A percentile compares a stretch with the other conserved stretches of the same genome.
phyloP scores from a whole-genome alignment of 2,113 vertebrate species.

The Nanorana parkeri region DNA sequence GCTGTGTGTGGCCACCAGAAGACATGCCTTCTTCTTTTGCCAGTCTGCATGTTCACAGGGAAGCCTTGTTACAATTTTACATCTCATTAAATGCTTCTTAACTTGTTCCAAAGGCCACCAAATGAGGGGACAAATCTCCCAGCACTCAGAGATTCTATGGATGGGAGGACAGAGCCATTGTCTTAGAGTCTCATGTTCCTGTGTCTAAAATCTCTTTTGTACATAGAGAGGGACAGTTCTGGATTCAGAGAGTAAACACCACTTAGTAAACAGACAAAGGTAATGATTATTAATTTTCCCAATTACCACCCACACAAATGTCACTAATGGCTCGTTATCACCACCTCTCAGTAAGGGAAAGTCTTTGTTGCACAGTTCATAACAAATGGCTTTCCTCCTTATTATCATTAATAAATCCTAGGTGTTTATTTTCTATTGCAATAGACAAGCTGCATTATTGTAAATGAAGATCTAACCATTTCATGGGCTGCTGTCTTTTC shows the following conservation, averaged over 20 bases:
- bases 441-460: conserved; percentile 29
- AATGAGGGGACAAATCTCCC: conserved; percentile 2
- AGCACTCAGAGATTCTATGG: background rate
- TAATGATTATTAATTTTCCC: conserved; percentile 84
- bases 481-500: background rate
- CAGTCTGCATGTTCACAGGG: too few species aligned
- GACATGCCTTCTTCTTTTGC: too few species aligned
- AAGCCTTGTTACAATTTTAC: too few species aligned
- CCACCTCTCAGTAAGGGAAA: conserved; percentile 75
- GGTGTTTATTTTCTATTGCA: conserved; percentile 67
- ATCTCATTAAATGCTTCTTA: too few species aligned
- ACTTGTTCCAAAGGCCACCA: background rate
- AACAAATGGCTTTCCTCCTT: conserved; percentile 77
- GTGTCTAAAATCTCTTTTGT: conserved; percentile 43
- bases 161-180: conserved; percentile 27
- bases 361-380: conserved; percentile 76
- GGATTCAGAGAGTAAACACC: conserved; percentile 78
- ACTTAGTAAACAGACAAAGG: conserved; percentile 69
- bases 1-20: too few species aligned
- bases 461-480: conserved; percentile 23
- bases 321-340: conserved; percentile 83
- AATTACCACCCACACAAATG: conserved; percentile 80
- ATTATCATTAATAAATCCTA: conserved; percentile 83
- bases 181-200: conserved; percentile 10
- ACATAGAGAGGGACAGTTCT: conserved; percentile 76